A percentile compares a stretch with the other conserved stretches of the same genome.
These are phyloP conservation scores for Agrypnia vestita DNA, from an alignment of 1,140 invertebrate species.

Conservation along the genomic window DNA sequence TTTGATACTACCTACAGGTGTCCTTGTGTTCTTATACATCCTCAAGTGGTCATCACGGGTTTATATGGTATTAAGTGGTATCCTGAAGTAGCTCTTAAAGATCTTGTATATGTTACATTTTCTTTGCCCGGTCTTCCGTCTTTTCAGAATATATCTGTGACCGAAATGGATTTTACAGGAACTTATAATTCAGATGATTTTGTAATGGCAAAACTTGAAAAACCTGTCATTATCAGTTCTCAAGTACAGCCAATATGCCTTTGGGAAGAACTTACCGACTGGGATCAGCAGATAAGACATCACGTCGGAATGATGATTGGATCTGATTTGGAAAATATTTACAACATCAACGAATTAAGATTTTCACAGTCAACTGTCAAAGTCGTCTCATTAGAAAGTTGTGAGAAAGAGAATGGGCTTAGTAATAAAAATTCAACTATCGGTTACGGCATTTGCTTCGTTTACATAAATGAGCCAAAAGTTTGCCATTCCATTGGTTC, in stretches of 20 bases:
- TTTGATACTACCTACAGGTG: conserved; percentile 36
- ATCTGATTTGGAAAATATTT: conserved; percentile 34
- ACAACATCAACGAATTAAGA: conserved; percentile 22
- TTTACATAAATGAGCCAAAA: conserved; percentile 20
- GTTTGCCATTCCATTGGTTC: conserved; percentile 51
- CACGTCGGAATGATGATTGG: conserved; percentile 49
- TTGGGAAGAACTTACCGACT: conserved; percentile 51
- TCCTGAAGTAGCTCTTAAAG: conserved; percentile 39
- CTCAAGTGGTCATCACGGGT: conserved; percentile 46
- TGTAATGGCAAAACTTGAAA: conserved; percentile 46
- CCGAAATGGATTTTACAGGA: conserved; percentile 46
- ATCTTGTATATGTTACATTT: conserved; percentile 46
- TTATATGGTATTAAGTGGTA: conserved; percentile 17
- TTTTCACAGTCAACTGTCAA: conserved; percentile 49
- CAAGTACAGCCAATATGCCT: conserved; percentile 52
- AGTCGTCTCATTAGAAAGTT: conserved; percentile 21
- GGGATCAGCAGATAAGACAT: conserved; percentile 30
- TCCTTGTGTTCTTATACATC: conserved; percentile 52
- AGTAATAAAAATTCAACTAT: background rate
- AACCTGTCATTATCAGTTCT: conserved; percentile 39
- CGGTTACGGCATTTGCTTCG: background rate
- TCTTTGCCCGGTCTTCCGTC: conserved; percentile 48
- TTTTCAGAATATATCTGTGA: conserved; percentile 52
- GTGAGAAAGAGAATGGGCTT: conserved; percentile 7
- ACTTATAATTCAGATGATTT: conserved; percentile 36